Percentiles rank a stretch among this genome's conserved stretches.
These are phyloP conservation scores for Nemopilema nomurai DNA, from an alignment of 30 jellyfish, hydroid and myxozoan genomes.

Conservation along the genomic window DNA sequence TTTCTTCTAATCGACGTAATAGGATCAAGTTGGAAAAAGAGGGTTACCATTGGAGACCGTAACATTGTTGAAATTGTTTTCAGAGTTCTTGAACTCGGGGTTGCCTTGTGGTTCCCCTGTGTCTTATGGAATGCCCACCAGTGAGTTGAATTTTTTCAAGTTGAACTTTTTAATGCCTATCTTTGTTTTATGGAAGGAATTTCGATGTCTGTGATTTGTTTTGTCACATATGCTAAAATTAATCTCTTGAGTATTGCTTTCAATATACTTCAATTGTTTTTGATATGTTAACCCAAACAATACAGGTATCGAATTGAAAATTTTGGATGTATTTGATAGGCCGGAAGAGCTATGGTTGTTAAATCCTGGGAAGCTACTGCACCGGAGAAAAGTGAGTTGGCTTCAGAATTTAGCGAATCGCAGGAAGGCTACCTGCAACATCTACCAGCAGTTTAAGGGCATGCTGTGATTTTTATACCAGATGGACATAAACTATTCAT, in stretches of 20 bases:
- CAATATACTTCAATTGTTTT: too few species aligned
- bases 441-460: too few species aligned
- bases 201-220: too few species aligned
- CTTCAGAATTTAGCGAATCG: not conserved
- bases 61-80: slow-evolving; percentile 75
- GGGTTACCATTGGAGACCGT: slow-evolving; percentile 72
- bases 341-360: slow-evolving; percentile 91
- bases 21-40: slow-evolving; percentile 80
- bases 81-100: slow-evolving; percentile 86
- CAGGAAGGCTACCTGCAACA: too few species aligned
- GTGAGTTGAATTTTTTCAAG: slow-evolving; percentile 25
- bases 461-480: too few species aligned
- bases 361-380: slow-evolving; percentile 79
- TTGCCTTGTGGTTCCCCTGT: slow-evolving; percentile 96
- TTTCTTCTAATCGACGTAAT: slow-evolving; percentile 82
- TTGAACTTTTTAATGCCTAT: not conserved
- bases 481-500: too few species aligned
- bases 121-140: slow-evolving; percentile 91
- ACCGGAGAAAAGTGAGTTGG: slow-evolving; percentile 9
- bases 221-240: too few species aligned
- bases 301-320: not conserved
- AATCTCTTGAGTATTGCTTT: too few species aligned
- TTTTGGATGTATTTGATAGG: too few species aligned
- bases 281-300: not conserved
- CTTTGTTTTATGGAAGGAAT: not conserved